These are phyloP conservation scores for Lipophrys pholis DNA, from an alignment of 2,113 vertebrate genomes.

Conservation along the genomic window DNA sequence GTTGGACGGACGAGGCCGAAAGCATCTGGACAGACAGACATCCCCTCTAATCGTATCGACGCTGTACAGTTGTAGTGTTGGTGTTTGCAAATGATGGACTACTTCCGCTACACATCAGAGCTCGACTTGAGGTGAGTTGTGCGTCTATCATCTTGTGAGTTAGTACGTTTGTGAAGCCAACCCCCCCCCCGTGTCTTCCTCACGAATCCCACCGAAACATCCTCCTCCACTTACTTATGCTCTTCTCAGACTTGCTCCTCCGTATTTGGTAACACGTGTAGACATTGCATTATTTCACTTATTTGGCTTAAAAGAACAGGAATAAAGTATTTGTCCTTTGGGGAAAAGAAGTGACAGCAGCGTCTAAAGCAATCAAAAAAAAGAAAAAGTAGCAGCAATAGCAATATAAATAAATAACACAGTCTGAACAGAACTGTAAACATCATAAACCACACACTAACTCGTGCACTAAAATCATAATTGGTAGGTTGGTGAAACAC, in stretches of 20 bases:
- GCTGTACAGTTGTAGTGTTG: slow-evolving; percentile 49
- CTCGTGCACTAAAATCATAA: slow-evolving; percentile 55
- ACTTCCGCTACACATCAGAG: neutral
- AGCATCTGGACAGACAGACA: slow-evolving; percentile 76
- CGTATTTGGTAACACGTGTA: slow-evolving; percentile 82
- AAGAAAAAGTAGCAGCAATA: slow-evolving; percentile 77
- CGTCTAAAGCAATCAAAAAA: slow-evolving; percentile 78
- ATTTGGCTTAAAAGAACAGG: slow-evolving; percentile 79
- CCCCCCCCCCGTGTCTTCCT: slow-evolving; percentile 22
- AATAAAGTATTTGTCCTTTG: slow-evolving; percentile 77
- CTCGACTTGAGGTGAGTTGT: slow-evolving; percentile 3
- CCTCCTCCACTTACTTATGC: slow-evolving; percentile 47
- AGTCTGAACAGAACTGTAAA: slow-evolving; percentile 61
- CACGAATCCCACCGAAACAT: neutral
- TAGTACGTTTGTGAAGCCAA: slow-evolving; percentile 37
- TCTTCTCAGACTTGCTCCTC: slow-evolving; percentile 60
- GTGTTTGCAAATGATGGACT: slow-evolving; percentile 18
- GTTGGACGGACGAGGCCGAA: slow-evolving; percentile 42
- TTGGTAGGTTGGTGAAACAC: slow-evolving; percentile 68
- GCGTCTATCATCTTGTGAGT: slow-evolving; percentile 35
- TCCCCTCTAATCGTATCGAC: slow-evolving; percentile 33
- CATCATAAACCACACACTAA: slow-evolving; percentile 55
- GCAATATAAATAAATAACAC: slow-evolving; percentile 81
- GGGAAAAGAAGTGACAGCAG: slow-evolving; percentile 80
- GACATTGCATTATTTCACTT: slow-evolving; percentile 80